Base-by-base conservation (phyloP, 2,888 invertebrate species). In the Himalopsyche anomala region DNA sequence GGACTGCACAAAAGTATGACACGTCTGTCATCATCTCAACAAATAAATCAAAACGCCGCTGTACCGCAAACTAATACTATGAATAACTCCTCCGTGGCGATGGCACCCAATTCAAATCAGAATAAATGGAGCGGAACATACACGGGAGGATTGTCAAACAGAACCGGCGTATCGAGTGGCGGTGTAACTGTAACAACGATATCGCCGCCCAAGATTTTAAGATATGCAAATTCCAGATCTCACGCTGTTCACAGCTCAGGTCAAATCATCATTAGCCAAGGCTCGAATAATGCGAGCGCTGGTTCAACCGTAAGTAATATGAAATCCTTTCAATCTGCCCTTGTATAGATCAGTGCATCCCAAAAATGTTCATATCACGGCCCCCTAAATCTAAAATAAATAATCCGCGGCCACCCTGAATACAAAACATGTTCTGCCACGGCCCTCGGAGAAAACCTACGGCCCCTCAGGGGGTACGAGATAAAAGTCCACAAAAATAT, bases 1-100 rank as follows among this genome's bases (percentile, higher is more conserved):
- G 96, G 96, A 0, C 92, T 96, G 5, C 96, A 96, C 90, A 96
- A 96, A 91, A 96, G 96, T 90, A 96, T 97, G 96, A 96, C 96
- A 11, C 94, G 96, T 62, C 91, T 97, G 87, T 96, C 96, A 87
- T 96, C 96, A 17, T 96, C 96, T 69, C 96, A 96, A 90, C 95
- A 96, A 91, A 96, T 96, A 89, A 96, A 96, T 90, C 93, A 93
- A 86, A 94, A 93, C n/a, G 92, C 93, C 84, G 90, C 90, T n/a
- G 90, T 89, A 86, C 89, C 90, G 38, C 89, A 90, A 85, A 89
- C 88, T 87, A 90, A 9, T n/a, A 89, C 87, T 69, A 87, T 89
- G 69, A 88, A 89, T 42, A 89, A 88, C 9, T 87, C 89, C 62
- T 90, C 91, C 89, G 91, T 56, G 90, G 90, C 81, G 81, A 90